phyloP scores from a whole-genome alignment of 2,113 vertebrate genomes.

The Pollachius pollachius region DNA sequence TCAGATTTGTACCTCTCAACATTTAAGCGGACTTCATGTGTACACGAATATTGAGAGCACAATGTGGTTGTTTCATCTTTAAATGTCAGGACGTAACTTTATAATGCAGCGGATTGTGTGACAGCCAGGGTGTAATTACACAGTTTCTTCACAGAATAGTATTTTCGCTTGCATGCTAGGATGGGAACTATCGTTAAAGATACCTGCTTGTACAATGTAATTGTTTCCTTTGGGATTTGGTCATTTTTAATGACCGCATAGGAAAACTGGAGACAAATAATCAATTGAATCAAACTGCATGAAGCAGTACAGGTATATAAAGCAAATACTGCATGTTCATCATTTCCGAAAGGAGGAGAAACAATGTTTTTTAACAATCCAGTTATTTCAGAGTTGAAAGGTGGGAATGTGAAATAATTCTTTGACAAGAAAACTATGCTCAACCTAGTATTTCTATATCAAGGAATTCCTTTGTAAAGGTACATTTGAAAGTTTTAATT shows the following conservation, averaged over 20 bases:
- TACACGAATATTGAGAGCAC: background rate
- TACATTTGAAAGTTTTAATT: no score
- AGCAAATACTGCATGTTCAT: no score
- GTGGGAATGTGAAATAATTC: no score
- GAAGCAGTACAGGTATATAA: no score
- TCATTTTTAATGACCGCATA: background rate
- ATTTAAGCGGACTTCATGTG: background rate
- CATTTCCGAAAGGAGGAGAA: no score
- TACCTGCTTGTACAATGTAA: background rate
- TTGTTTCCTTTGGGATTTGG: background rate
- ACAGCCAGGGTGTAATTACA: background rate
- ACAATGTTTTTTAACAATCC: no score
- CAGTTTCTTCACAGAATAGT: background rate
- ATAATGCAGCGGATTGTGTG: background rate
- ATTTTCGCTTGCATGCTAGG: background rate
- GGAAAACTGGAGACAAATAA: background rate
- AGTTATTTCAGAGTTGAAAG: no score
- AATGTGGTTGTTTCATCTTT: background rate
- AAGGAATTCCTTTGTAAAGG: no score
- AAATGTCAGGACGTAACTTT: background rate
- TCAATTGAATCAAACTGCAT: no score
- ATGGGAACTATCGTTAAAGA: background rate
- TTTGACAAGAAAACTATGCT: no score
- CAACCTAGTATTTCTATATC: no score
- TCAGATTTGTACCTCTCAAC: no score